Evolutionary conservation across 2,797 vertebrate species (phyloP).

Genomic region (Gastrophryne carolinensis): DNA sequence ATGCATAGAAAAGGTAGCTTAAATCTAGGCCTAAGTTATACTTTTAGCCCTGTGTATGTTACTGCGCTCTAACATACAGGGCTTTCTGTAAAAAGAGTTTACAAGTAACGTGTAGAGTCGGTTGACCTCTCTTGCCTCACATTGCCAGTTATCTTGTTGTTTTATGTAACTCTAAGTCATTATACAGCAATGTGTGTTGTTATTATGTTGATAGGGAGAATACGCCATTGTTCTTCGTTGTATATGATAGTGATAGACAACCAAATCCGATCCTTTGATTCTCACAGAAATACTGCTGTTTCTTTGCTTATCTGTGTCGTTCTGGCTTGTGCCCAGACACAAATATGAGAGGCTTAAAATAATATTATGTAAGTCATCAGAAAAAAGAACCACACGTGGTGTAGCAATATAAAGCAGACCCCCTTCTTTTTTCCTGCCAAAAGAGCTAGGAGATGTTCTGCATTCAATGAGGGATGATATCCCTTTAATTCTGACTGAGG

Average conservation of each 20-base stretch:
- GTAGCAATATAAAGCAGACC: conserved; percentile 1
- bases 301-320: neutral
- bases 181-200: conserved; percentile 4
- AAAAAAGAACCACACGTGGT: neutral
- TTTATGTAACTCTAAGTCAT: neutral
- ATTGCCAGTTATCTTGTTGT: neutral
- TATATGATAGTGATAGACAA: neutral
- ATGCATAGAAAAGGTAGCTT: too few relatives aligned
- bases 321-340: neutral
- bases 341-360: conserved; percentile 1
- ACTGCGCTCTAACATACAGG: too few relatives aligned
- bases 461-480: conserved; percentile 47
- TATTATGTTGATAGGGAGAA: neutral
- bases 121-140: too few relatives aligned
- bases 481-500: conserved; percentile 43
- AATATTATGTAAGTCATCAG: conserved; percentile 5
- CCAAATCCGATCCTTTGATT: neutral
- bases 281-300: neutral
- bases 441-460: conserved; percentile 21
- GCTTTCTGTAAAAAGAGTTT: too few relatives aligned
- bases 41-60: too few relatives aligned
- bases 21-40: too few relatives aligned
- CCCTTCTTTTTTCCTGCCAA: conserved; percentile 18
- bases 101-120: too few relatives aligned
- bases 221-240: neutral